Evolutionary conservation across 2,797 vertebrate genomes (phyloP).

Genomic region (Hemitrygon akajei): DNA sequence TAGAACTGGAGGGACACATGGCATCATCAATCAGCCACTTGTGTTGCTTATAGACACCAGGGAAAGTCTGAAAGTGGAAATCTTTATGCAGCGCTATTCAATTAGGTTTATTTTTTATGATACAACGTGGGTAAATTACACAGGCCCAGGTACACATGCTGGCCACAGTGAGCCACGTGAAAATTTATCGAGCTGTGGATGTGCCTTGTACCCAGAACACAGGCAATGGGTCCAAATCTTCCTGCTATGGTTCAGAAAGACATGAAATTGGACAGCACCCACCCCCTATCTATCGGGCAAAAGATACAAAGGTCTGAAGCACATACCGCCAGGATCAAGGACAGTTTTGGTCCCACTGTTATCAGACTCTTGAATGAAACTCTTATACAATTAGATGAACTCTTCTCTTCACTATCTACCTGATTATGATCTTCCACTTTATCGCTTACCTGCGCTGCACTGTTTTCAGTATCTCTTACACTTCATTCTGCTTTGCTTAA

Average conservation of each 20-base stretch:
- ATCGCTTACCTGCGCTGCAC: too few relatives aligned
- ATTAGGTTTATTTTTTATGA: background rate
- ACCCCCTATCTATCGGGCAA: too few relatives aligned
- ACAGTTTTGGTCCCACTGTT: too few relatives aligned
- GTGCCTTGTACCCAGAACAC: background rate
- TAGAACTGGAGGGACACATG: background rate
- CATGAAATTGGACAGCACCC: background rate
- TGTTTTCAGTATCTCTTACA: too few relatives aligned
- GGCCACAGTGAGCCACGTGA: background rate
- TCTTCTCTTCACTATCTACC: too few relatives aligned
- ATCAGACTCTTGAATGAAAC: too few relatives aligned
- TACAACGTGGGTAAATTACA: too few relatives aligned
- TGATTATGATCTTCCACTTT: too few relatives aligned
- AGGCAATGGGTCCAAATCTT: background rate
- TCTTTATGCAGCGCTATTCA: background rate
- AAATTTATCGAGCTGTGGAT: background rate
- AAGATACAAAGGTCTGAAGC: too few relatives aligned
- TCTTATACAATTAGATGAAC: too few relatives aligned
- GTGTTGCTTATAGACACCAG: background rate
- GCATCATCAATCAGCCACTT: background rate
- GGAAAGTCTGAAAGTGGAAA: background rate
- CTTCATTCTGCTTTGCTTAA: too few relatives aligned
- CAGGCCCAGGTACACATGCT: background rate
- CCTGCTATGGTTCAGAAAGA: background rate
- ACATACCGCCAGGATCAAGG: too few relatives aligned